Evolutionary conservation across 2,888 invertebrate genomes (phyloP).

Genomic region (Allolobophora icterica): DNA sequence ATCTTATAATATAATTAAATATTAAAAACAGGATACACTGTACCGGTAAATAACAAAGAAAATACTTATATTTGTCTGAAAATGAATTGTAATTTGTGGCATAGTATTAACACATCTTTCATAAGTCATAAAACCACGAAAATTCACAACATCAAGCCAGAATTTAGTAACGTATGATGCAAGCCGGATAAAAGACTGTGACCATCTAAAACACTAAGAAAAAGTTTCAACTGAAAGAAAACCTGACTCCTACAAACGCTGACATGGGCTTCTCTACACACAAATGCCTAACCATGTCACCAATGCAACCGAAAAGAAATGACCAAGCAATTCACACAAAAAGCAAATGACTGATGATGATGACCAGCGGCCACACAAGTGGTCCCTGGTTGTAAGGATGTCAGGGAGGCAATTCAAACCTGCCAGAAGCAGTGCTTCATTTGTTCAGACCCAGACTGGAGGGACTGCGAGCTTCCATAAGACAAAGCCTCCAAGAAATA

Average conservation of each 20-base stretch:
- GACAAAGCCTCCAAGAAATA: background rate
- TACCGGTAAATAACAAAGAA: background rate
- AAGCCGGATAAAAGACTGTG: background rate
- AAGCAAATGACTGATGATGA: background rate
- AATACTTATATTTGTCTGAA: background rate
- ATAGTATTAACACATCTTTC: background rate
- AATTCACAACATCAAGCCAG: background rate
- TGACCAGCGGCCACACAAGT: slow-evolving; percentile 1
- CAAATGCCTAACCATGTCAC: slow-evolving; percentile 17
- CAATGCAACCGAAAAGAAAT: background rate
- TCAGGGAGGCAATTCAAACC: slow-evolving; percentile 35
- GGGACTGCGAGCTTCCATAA: slow-evolving; percentile 27
- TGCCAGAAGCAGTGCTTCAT: slow-evolving; percentile 44
- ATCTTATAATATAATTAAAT: background rate
- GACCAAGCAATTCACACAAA: slow-evolving; percentile 28
- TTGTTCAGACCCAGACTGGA: slow-evolving; percentile 41
- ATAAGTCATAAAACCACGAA: background rate
- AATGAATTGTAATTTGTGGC: background rate
- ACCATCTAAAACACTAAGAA: background rate
- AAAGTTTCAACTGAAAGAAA: background rate
- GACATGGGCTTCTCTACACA: slow-evolving; percentile 1
- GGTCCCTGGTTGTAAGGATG: background rate
- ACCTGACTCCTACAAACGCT: background rate
- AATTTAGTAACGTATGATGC: background rate
- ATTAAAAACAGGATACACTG: background rate